Percentiles rank a stretch among this genome's conserved stretches.
Evolutionary conservation across 64 coral and sea anemone species (phyloP).

Genomic region (Astreopora myriophthalma): DNA sequence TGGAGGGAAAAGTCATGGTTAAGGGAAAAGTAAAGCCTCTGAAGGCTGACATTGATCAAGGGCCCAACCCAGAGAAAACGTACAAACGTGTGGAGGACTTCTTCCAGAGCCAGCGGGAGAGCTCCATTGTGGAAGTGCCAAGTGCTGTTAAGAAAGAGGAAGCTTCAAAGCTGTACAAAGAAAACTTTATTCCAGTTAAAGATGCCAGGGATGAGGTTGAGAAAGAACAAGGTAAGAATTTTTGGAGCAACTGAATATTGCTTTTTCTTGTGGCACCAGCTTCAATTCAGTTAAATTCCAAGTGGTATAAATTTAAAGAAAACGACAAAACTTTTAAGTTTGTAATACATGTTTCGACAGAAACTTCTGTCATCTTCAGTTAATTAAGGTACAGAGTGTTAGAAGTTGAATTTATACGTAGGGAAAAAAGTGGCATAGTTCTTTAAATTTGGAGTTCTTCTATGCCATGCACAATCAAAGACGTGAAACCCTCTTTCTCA

Average conservation of each 20-base stretch:
- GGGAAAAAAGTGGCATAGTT: too few relatives aligned
- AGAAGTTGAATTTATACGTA: too few relatives aligned
- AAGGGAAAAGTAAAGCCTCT: slow-evolving; percentile 83
- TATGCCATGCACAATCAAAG: too few relatives aligned
- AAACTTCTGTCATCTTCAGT: too few relatives aligned
- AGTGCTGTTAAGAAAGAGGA: slow-evolving; percentile 90
- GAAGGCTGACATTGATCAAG: slow-evolving; percentile 73
- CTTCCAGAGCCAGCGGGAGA: slow-evolving; percentile 83
- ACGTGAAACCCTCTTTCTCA: too few relatives aligned
- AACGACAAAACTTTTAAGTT: too few relatives aligned
- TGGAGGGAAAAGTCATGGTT: slow-evolving; percentile 76
- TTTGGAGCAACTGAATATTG: background rate
- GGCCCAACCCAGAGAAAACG: slow-evolving; percentile 74
- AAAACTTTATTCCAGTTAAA: slow-evolving; percentile 83
- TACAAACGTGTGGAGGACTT: slow-evolving; percentile 93
- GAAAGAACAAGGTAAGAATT: background rate
- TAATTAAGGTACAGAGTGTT: too few relatives aligned
- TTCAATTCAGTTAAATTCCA: background rate
- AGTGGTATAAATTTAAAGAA: too few relatives aligned
- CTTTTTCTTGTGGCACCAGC: too few relatives aligned
- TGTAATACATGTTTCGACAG: too few relatives aligned
- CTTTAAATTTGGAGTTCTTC: too few relatives aligned
- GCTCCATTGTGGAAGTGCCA: slow-evolving; percentile 92
- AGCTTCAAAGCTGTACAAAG: slow-evolving; percentile 74
- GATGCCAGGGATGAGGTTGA: slow-evolving; percentile 80